Evolutionary conservation across 2,113 vertebrate genomes (phyloP).

Genomic region (Myotis brandtii): DNA sequence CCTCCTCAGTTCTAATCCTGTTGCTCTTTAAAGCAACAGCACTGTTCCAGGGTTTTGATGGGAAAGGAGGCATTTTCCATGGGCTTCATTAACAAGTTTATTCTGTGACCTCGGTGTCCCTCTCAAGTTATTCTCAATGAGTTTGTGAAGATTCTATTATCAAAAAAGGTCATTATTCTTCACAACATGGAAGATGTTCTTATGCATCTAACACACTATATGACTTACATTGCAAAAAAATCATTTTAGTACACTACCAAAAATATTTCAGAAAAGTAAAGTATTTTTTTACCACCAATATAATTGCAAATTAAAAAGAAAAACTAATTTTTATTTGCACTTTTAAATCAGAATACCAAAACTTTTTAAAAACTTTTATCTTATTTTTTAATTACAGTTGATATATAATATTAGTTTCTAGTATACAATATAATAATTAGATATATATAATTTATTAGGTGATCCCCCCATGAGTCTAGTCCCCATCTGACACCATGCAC

Average conservation of each 20-base stretch:
- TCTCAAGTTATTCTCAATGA: neutral
- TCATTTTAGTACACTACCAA: neutral
- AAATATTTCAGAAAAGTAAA: constrained; percentile 30
- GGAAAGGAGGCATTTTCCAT: neutral
- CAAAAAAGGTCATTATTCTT: neutral
- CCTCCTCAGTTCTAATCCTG: neutral
- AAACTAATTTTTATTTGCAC: neutral
- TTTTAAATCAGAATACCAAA: neutral
- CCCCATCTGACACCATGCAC: neutral
- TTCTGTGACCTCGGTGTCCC: neutral
- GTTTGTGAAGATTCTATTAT: neutral
- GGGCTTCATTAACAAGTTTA: neutral
- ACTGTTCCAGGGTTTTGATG: neutral
- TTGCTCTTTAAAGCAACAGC: neutral
- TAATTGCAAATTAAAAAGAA: constrained; percentile 9
- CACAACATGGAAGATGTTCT: neutral
- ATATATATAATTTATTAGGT: neutral
- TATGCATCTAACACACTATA: neutral
- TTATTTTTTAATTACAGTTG: neutral
- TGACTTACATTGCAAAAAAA: neutral
- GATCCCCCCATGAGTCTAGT: neutral
- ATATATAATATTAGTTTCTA: neutral
- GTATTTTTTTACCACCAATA: neutral
- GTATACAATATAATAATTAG: neutral
- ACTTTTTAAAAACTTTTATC: neutral